These are phyloP conservation scores for Drosophila sproati DNA, from an alignment of 1,140 invertebrate genomes.

Conservation along the genomic window DNA sequence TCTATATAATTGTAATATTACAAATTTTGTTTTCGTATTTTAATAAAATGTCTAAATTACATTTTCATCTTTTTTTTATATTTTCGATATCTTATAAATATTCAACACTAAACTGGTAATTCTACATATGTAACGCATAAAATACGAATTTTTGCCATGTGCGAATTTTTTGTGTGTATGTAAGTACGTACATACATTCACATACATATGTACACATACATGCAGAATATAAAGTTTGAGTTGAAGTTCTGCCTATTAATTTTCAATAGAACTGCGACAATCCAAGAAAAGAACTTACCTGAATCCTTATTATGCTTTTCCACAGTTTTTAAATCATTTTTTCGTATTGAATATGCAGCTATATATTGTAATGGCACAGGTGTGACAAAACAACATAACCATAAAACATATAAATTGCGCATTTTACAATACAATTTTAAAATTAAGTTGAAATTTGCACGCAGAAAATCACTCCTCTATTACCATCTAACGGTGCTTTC, in stretches of 20 bases:
- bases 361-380: slow-evolving; percentile 7
- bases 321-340: slow-evolving; percentile 39
- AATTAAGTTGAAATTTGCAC: neutral
- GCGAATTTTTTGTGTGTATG: too few species aligned
- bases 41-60: too few species aligned
- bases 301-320: slow-evolving; percentile 3
- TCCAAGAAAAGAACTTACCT: slow-evolving; percentile 15
- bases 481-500: slow-evolving; percentile 27
- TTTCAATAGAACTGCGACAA: too few species aligned
- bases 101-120: too few species aligned
- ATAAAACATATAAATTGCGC: slow-evolving; percentile 1
- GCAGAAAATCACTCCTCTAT: neutral
- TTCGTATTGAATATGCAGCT: slow-evolving; percentile 44
- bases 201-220: slow-evolving; percentile 2
- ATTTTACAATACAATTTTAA: neutral
- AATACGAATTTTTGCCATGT: too few species aligned
- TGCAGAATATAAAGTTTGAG: neutral
- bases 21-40: too few species aligned
- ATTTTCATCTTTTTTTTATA: too few species aligned
- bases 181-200: too few species aligned
- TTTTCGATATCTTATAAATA: too few species aligned
- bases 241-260: too few species aligned
- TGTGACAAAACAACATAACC: slow-evolving; percentile 29
- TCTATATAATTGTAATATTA: too few species aligned
- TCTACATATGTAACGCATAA: too few species aligned